Evolutionary conservation across 2,113 vertebrate species (phyloP).

Genomic region (Trematocara marginatum): DNA sequence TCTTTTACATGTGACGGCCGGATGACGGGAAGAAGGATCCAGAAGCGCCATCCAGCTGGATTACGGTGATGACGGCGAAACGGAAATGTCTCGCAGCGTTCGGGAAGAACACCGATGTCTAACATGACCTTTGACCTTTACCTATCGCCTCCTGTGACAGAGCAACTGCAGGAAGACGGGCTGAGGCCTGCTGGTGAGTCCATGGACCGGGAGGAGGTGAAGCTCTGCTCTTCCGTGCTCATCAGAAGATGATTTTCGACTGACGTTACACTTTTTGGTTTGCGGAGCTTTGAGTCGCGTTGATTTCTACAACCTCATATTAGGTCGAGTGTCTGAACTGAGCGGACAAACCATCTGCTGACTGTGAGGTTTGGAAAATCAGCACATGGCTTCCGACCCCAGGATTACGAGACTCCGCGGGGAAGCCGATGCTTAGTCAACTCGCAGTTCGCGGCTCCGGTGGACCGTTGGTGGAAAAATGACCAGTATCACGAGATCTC

Average conservation of each 20-base stretch:
- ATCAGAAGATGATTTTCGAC: slow-evolving; percentile 33
- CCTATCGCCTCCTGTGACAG: background rate
- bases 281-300: background rate
- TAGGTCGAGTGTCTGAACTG: background rate
- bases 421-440: background rate
- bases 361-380: background rate
- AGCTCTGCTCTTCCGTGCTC: background rate
- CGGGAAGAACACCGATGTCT: background rate
- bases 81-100: background rate
- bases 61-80: background rate
- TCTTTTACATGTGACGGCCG: slow-evolving; percentile 6
- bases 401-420: background rate
- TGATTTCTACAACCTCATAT: background rate
- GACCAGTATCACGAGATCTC: background rate
- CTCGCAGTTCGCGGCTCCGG: background rate
- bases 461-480: background rate
- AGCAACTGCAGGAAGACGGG: background rate
- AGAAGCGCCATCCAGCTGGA: background rate
- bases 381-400: background rate
- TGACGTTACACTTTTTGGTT: background rate
- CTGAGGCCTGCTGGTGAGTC: slow-evolving; percentile 11
- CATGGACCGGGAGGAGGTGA: background rate
- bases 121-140: slow-evolving; percentile 30
- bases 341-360: background rate
- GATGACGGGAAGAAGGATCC: background rate